These are phyloP conservation scores for Fulica atra DNA, from an alignment of 2,113 vertebrate species.

Conservation along the genomic window DNA sequence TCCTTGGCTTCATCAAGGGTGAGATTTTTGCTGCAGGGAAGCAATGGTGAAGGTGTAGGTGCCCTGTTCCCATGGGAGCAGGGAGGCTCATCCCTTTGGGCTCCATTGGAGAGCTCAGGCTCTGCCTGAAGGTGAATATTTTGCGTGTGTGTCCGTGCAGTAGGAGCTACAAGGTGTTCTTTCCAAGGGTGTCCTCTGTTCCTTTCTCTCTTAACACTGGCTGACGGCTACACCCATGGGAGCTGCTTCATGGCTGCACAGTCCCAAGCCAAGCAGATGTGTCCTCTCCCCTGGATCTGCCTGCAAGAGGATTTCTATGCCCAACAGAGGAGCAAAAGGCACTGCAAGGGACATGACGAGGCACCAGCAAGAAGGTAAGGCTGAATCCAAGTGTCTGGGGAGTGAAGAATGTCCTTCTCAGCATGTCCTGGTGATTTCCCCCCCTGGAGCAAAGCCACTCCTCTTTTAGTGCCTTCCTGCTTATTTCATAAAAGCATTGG, in stretches of 20 bases:
- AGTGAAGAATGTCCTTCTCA: background rate
- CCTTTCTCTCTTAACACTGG: background rate
- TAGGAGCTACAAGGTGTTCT: background rate
- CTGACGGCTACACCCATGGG: fast-evolving
- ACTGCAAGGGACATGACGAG: background rate
- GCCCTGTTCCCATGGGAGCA: background rate
- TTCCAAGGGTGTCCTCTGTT: background rate
- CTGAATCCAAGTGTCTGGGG: background rate
- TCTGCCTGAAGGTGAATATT: background rate
- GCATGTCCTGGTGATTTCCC: background rate
- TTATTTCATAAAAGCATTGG: background rate
- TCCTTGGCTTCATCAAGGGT: background rate
- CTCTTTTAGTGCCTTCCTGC: background rate
- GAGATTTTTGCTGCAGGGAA: background rate
- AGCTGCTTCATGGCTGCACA: background rate
- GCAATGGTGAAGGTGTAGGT: background rate
- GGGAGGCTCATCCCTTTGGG: background rate
- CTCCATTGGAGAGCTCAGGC: background rate
- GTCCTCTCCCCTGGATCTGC: background rate
- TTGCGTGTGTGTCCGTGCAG: background rate
- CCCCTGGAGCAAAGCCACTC: background rate
- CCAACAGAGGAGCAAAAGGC: background rate
- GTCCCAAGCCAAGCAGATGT: background rate
- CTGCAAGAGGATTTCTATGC: background rate
- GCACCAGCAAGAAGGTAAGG: background rate